These are phyloP conservation scores for Linepithema humile DNA, from an alignment of 1,140 invertebrate genomes.

Conservation along the genomic window DNA sequence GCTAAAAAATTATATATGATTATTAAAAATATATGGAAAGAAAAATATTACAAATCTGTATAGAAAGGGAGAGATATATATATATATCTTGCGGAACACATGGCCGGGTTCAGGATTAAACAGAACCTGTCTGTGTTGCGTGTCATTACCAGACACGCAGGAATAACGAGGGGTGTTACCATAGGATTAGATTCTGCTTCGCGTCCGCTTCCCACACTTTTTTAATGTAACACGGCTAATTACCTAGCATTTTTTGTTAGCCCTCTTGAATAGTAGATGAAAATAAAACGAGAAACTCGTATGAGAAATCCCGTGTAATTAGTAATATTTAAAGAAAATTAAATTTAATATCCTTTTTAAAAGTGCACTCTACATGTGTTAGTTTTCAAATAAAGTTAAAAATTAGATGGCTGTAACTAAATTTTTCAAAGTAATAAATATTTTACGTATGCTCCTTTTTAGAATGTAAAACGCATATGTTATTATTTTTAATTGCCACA, in stretches of 20 bases:
- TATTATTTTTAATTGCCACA: background rate
- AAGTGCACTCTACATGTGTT: background rate
- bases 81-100: conserved; percentile 18
- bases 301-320: background rate
- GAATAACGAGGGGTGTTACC: conserved; percentile 21
- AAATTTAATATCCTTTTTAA: background rate
- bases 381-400: background rate
- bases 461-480: background rate
- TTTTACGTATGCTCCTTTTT: no score
- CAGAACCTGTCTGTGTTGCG: conserved; percentile 36
- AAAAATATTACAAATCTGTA: conserved; percentile 17
- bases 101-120: conserved; percentile 43
- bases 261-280: background rate
- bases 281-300: background rate
- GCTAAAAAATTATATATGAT: no score
- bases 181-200: conserved; percentile 27
- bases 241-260: background rate
- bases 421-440: conserved; percentile 11
- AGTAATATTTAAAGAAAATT: background rate
- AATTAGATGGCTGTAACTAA: background rate
- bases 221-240: background rate
- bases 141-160: conserved; percentile 41
- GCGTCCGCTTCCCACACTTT: background rate
- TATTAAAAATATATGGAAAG: background rate
- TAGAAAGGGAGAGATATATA: background rate